Evolutionary conservation across 2,113 vertebrate genomes (phyloP).

Genomic region (Hippoglossus stenolepis): DNA sequence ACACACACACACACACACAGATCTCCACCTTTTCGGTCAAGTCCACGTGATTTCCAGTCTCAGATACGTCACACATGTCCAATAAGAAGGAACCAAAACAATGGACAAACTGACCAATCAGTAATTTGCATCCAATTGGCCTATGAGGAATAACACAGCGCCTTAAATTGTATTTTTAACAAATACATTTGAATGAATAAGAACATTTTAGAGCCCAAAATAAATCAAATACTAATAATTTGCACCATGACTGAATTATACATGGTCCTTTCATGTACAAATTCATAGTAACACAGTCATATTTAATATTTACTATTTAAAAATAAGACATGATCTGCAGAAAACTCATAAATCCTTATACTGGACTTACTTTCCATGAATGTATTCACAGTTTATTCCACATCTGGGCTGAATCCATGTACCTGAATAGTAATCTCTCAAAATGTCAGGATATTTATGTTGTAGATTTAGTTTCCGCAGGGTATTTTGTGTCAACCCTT

Average conservation of each 20-base stretch:
- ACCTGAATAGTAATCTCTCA: neutral
- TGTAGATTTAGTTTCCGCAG: neutral
- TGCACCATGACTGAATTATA: neutral
- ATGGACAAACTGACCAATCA: constrained; percentile 79
- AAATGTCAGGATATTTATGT: neutral
- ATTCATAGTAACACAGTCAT: no score
- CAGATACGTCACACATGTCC: constrained; percentile 85
- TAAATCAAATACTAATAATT: neutral
- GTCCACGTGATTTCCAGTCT: constrained; percentile 73
- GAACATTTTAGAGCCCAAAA: constrained; percentile 21
- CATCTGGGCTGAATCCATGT: neutral
- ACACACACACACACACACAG: constrained; percentile 42
- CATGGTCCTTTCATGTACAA: no score
- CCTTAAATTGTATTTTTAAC: neutral
- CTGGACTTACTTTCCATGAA: neutral
- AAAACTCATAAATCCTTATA: neutral
- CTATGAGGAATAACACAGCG: constrained; percentile 25
- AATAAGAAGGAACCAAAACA: constrained; percentile 61
- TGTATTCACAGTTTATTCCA: neutral
- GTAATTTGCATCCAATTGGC: constrained; percentile 28
- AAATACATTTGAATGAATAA: neutral
- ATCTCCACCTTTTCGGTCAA: neutral
- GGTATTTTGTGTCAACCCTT: neutral
- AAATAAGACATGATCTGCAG: neutral
- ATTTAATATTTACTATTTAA: no score